These are phyloP conservation scores for Cremastobaeus sp. DNA, from an alignment of 2,888 invertebrate genomes.

Conservation along the genomic window DNA sequence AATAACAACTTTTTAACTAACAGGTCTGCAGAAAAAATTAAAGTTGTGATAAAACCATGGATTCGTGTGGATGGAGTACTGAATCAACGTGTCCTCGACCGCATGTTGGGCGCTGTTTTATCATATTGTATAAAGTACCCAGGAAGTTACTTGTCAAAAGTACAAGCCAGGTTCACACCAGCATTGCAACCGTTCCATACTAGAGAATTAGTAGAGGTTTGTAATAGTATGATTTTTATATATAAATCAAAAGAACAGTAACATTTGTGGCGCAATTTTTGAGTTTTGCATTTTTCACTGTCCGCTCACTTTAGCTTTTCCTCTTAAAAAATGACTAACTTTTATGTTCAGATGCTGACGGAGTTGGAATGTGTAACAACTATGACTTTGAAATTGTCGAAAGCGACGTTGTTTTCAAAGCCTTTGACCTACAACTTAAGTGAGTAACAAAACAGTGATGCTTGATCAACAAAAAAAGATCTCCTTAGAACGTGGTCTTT, in stretches of 20 bases:
- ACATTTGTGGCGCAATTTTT: no score
- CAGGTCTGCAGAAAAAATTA: constrained; percentile 73
- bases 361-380: constrained; percentile 81
- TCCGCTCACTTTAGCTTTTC: no score
- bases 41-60: constrained; percentile 83
- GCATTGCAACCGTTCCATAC: constrained; percentile 84
- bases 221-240: no score
- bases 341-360: constrained; percentile 78
- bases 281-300: no score
- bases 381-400: constrained; percentile 73
- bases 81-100: constrained; percentile 84
- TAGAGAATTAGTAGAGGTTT: constrained; percentile 82
- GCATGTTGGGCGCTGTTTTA: constrained; percentile 84
- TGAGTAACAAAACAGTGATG: constrained; percentile 65
- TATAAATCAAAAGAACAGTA: no score
- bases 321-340: no score
- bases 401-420: constrained; percentile 79
- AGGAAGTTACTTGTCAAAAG: constrained; percentile 79
- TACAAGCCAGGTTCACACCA: constrained; percentile 82
- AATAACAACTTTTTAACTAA: background rate
- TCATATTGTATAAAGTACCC: constrained; percentile 83
- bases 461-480: constrained; percentile 13
- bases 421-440: constrained; percentile 74
- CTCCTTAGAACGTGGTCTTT: constrained; percentile 5
- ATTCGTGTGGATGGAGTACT: constrained; percentile 85